Conservation (phyloP, 2,113 vertebrate species). For the Grus americana region DNA sequence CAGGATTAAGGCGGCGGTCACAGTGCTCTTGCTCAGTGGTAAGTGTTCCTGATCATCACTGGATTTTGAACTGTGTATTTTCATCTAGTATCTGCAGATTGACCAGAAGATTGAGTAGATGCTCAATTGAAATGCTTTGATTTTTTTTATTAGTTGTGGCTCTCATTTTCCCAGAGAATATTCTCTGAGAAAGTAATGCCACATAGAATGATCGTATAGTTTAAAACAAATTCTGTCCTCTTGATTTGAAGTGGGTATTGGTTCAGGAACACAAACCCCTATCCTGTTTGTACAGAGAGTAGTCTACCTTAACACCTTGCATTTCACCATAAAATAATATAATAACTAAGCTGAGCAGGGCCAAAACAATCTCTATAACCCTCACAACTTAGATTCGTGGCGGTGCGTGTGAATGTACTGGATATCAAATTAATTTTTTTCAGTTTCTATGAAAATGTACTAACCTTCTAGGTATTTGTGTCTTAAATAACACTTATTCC, state of each 20-base stretch:
- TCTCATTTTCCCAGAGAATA: neutral
- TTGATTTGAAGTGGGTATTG: neutral
- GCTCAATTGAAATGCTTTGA: neutral
- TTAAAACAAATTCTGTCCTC: neutral
- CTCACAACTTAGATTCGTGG: neutral
- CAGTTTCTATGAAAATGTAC: rapidly evolving
- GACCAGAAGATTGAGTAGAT: neutral
- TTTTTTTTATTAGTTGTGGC: neutral
- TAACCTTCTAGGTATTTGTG: neutral
- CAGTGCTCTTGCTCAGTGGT: neutral
- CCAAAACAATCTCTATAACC: neutral
- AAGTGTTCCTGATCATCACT: neutral
- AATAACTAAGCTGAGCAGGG: neutral
- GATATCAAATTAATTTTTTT: neutral
- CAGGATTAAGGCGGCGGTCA: neutral
- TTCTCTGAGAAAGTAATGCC: neutral
- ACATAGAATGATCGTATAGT: rapidly evolving
- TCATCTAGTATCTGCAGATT: neutral
- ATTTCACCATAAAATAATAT: neutral
- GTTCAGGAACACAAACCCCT: neutral
- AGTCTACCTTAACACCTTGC: neutral
- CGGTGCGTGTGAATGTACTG: neutral
- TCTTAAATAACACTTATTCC: neutral
- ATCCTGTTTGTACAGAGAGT: rapidly evolving
- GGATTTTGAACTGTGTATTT: neutral